phyloP scores from a whole-genome alignment of 2,797 vertebrate species.

The Austrolebias charrua region DNA sequence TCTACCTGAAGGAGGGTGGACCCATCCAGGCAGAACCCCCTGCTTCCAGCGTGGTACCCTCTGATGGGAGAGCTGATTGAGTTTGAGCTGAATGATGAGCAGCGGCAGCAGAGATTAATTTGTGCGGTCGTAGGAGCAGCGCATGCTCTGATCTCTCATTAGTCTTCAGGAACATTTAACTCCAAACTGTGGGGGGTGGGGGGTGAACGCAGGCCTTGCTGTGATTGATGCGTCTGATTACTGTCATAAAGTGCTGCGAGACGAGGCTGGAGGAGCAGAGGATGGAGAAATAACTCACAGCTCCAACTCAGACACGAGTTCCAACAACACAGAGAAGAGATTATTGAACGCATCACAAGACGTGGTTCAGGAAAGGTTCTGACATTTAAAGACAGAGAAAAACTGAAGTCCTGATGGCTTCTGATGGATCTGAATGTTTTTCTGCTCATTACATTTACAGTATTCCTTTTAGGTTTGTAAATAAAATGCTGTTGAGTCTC shows the following conservation, averaged over 20 bases:
- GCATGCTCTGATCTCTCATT: conserved; percentile 39
- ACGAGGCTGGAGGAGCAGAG: conserved; percentile 43
- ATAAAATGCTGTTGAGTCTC: too few relatives aligned
- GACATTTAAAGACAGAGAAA: too few relatives aligned
- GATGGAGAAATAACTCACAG: conserved; percentile 40
- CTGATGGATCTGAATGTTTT: too few relatives aligned
- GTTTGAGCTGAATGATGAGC: conserved; percentile 34
- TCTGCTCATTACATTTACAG: too few relatives aligned
- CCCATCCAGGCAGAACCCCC: conserved; percentile 1
- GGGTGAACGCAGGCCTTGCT: conserved; percentile 29
- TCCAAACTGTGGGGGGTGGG: conserved; percentile 33
- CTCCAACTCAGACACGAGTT: conserved; percentile 9
- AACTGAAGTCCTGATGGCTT: too few relatives aligned
- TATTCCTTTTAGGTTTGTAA: too few relatives aligned
- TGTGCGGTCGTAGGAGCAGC: neutral
- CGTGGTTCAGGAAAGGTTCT: too few relatives aligned
- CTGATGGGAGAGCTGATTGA: conserved; percentile 11
- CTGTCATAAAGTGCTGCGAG: conserved; percentile 45
- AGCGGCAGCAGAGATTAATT: conserved; percentile 42
- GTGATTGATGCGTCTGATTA: conserved; percentile 60
- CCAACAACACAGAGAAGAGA: neutral
- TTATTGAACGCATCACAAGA: too few relatives aligned
- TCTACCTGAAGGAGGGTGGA: neutral
- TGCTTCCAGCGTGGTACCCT: conserved; percentile 6
- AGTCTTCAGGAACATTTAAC: conserved; percentile 63